Base-by-base conservation (phyloP, 2,113 vertebrate species). In the Pomatostomus ruficeps region DNA sequence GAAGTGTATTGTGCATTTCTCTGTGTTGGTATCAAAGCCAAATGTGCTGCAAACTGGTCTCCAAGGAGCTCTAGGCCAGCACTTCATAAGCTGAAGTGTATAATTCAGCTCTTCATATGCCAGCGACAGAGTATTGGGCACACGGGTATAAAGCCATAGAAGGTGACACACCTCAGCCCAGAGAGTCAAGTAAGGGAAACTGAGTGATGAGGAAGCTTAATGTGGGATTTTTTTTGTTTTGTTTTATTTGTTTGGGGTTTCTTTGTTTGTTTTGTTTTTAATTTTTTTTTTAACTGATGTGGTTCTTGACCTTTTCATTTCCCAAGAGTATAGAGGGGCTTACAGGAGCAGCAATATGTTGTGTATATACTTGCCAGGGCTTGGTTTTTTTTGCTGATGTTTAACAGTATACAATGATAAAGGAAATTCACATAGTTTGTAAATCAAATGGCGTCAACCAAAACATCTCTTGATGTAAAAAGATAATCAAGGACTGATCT, bases 51-150 rank as follows among this genome's bases (percentile, higher is more conserved):
- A 72, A 84, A 75, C 48, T 36, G 57, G 28, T 89, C 68, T 92
- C 89, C 65, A n/a, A 89, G 94, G 94, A 93, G 59, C 85, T 84
- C 46, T 88, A 46, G 68, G 66, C 19, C 55, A 92, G 79, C 61
- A 43, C 46, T 92, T 77, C 33, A n/a, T 73, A 55, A 84, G 48
- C 38, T 92, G 88, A 71, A 89, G 51, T 16, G 57, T 20, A 28
- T 25, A 78, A 77, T 78, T 78, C 28, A 84, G 79, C 91, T 74
- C 11, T 85, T 92, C 51, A 22, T 63, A 51, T 74, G 73, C 57
- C 84, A 93, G 42, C 85, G 71, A 38, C 7, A 15, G 48, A 75
- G 35, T 82, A 31, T 35, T 88, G 77, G 73, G 85, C 66, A 63
- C 72, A 29, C 0, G 2, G 58, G 59, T 61, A 28, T 51, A 40